A percentile compares a stretch with the other conserved stretches of the same genome.
phyloP scores from a whole-genome alignment of 1,140 invertebrate species.

The Papilio polyxenes region DNA sequence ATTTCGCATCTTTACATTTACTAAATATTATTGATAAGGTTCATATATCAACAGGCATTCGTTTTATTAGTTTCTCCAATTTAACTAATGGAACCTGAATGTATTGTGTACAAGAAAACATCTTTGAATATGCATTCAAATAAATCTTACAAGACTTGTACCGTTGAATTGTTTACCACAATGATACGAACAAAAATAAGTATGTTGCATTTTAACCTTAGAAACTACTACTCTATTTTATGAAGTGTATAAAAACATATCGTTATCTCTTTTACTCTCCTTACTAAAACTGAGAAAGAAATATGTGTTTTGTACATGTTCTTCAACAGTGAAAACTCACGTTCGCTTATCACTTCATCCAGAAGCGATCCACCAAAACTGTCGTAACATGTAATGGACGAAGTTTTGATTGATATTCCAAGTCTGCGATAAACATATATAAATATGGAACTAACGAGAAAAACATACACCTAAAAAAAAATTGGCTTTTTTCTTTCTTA shows the following conservation, averaged over 20 bases:
- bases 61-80: background rate
- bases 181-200: background rate
- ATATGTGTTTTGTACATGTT: background rate
- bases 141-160: background rate
- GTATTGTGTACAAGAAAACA: background rate
- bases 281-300: background rate
- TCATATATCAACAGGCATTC: background rate
- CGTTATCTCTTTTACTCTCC: background rate
- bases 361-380: background rate
- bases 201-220: background rate
- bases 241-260: too few relatives aligned
- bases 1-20: background rate
- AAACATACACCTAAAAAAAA: background rate
- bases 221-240: background rate
- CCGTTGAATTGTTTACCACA: background rate
- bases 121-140: background rate
- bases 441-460: background rate
- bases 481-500: background rate
- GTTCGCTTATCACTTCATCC: background rate
- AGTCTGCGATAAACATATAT: background rate
- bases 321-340: background rate
- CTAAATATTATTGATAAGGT: background rate
- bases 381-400: background rate
- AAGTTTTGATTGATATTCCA: constrained; percentile 3
- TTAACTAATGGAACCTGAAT: constrained; percentile 2